Evolutionary conservation across 2,888 invertebrate species (phyloP), one percentile per base, ranked within the genome.

Genomic region (Agriotes lineatus): DNA sequence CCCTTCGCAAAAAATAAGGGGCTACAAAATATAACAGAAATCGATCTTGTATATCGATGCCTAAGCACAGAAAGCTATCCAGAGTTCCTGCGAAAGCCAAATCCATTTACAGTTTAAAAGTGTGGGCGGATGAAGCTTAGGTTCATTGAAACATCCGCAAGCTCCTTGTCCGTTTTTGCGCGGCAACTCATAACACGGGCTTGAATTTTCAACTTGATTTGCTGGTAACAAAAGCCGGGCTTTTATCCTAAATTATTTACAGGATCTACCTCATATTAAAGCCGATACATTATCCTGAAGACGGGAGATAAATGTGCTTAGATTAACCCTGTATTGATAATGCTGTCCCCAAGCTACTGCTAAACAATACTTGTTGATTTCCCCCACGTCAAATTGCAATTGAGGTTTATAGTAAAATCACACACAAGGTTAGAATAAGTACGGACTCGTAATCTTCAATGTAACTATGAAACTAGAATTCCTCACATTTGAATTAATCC

Each of bases 261-360:
- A n/a, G n/a, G n/a, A n/a, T n/a, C n/a, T n/a, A n/a, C n/a, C n/a
- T n/a, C n/a, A n/a, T n/a, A n/a, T n/a, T n/a, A n/a, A n/a, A n/a
- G n/a, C n/a, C 25, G 7, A 25, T 7, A 3, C 3, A 39, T 39
- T 39, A 5, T 44, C 16, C 4, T 16, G 7, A 44, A 7, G 9
- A 44, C 7, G 2, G 44, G 6, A 44, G 44, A 44, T 44, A 19
- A 44, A 44, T 44, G 44, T 10, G 44, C n/a, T 39, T 39, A 10
- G 39, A 39, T 39, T 12, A 3, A 14, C 50, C n/a, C n/a, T 14
- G 6, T 25, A 50, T 50, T 50, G 50, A 50, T 50, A 30, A n/a
- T 20, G 30, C 10, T 22, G 25, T 25, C 50, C 50, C 50, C 7
- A 10, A 50, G 50, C 25, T 25, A 25, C 4, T 25, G 25, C 7